Evolutionary conservation across 2,888 invertebrate species (phyloP).

Genomic region (Eupithecia vulgata): DNA sequence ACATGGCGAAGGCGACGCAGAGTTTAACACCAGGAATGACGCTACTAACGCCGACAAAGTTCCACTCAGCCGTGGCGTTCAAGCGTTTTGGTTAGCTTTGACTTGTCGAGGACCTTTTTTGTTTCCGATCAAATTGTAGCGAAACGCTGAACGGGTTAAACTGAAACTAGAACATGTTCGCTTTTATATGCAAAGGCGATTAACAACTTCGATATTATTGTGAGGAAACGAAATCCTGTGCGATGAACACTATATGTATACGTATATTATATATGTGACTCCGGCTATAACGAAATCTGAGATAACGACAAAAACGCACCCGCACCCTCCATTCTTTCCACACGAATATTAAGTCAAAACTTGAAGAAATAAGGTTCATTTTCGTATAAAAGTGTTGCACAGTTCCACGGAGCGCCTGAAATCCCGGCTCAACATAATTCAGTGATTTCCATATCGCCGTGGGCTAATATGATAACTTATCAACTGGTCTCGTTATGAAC

Average conservation of each 20-base stretch:
- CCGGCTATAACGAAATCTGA: background rate
- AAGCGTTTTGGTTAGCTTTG: conserved; percentile 1
- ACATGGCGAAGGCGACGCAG: background rate
- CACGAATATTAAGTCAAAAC: conserved; percentile 1
- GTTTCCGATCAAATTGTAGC: background rate
- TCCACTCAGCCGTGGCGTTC: conserved; percentile 12
- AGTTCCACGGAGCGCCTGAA: conserved; percentile 34
- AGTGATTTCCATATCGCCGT: conserved; percentile 53
- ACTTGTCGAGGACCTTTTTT: background rate
- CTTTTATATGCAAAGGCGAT: background rate
- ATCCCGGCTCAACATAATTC: conserved; percentile 66
- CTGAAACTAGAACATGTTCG: background rate
- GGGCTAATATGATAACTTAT: conserved; percentile 53
- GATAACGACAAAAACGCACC: conserved; percentile 7
- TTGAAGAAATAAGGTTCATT: conserved; percentile 10
- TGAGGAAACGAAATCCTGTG: background rate
- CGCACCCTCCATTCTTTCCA: background rate
- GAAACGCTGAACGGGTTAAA: background rate
- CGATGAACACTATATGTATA: background rate
- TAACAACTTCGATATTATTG: background rate
- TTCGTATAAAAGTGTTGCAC: conserved; percentile 2
- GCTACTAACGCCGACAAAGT: conserved; percentile 12
- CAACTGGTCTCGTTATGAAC: conserved; percentile 42
- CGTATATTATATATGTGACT: background rate
- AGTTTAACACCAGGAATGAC: conserved; percentile 16